These are phyloP conservation scores for Pandemis cinnamomeana DNA, from an alignment of 2,888 invertebrate species.

Conservation along the genomic window DNA sequence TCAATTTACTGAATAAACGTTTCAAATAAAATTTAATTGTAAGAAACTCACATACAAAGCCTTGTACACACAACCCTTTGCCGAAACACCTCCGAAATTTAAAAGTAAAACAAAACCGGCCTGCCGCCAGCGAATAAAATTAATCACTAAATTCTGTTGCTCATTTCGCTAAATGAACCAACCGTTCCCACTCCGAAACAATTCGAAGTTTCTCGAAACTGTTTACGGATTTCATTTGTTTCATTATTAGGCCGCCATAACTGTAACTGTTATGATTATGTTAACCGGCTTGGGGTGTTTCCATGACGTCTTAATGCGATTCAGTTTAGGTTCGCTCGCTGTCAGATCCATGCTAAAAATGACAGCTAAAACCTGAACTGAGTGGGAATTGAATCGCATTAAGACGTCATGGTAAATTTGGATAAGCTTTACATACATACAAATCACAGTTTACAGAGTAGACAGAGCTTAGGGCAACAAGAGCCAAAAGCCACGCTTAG, in stretches of 20 bases:
- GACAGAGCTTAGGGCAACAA: too few relatives aligned
- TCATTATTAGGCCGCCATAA: conserved; percentile 24
- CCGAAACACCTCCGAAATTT: conserved; percentile 36
- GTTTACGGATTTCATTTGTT: conserved; percentile 39
- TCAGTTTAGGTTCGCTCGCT: too few relatives aligned
- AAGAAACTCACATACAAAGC: conserved; percentile 6
- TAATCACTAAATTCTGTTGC: conserved; percentile 40
- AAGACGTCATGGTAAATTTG: background rate
- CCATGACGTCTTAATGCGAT: too few relatives aligned
- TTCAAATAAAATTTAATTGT: background rate
- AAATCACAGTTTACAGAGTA: too few relatives aligned
- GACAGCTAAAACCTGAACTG: too few relatives aligned
- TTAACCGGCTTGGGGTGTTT: background rate
- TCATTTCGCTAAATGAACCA: conserved; percentile 44
- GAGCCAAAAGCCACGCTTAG: too few relatives aligned
- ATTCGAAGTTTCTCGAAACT: conserved; percentile 36
- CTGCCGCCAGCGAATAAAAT: conserved; percentile 20
- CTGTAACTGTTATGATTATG: conserved; percentile 13
- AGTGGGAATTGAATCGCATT: too few relatives aligned
- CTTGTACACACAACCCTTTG: background rate
- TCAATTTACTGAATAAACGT: background rate
- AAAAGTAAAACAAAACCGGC: conserved; percentile 34
- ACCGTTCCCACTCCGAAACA: conserved; percentile 36
- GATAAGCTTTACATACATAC: background rate
- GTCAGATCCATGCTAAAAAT: too few relatives aligned